A percentile compares a stretch with the other conserved stretches of the same genome.
These are phyloP conservation scores for Protomyctophum bolini DNA, from an alignment of 2,113 vertebrate genomes.

Conservation along the genomic window DNA sequence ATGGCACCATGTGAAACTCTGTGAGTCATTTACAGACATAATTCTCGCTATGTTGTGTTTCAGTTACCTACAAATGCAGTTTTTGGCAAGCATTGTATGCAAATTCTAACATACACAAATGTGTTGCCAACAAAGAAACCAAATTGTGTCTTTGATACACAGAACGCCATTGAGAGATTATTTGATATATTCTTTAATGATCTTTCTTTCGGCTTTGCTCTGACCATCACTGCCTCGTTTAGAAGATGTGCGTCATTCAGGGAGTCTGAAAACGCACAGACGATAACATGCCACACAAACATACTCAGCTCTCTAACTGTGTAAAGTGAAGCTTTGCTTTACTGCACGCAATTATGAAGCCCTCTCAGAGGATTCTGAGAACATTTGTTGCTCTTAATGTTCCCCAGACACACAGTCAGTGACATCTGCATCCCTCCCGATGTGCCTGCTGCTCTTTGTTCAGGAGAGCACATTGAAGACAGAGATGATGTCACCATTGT, in stretches of 20 bases:
- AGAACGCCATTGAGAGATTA: neutral
- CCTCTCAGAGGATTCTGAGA: slow-evolving; percentile 49
- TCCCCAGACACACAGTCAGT: slow-evolving; percentile 75
- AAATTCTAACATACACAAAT: neutral
- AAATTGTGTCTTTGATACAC: no score
- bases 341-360: slow-evolving; percentile 30
- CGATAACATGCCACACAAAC: neutral
- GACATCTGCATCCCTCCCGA: slow-evolving; percentile 74
- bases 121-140: neutral
- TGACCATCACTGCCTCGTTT: no score
- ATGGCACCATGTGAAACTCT: slow-evolving; percentile 50
- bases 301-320: no score
- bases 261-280: neutral
- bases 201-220: no score
- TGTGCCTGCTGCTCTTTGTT: slow-evolving; percentile 77
- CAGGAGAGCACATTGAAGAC: slow-evolving; percentile 68
- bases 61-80: neutral
- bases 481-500: slow-evolving; percentile 77
- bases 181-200: slow-evolving; percentile 27
- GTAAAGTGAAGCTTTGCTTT: slow-evolving; percentile 18
- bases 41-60: slow-evolving; percentile 17
- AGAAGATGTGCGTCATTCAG: no score
- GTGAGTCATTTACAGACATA: slow-evolving; percentile 55
- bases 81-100: neutral
- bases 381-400: slow-evolving; percentile 75